These are phyloP conservation scores for Globicephala melas DNA, from an alignment of 2,113 vertebrate genomes.

Conservation along the genomic window DNA sequence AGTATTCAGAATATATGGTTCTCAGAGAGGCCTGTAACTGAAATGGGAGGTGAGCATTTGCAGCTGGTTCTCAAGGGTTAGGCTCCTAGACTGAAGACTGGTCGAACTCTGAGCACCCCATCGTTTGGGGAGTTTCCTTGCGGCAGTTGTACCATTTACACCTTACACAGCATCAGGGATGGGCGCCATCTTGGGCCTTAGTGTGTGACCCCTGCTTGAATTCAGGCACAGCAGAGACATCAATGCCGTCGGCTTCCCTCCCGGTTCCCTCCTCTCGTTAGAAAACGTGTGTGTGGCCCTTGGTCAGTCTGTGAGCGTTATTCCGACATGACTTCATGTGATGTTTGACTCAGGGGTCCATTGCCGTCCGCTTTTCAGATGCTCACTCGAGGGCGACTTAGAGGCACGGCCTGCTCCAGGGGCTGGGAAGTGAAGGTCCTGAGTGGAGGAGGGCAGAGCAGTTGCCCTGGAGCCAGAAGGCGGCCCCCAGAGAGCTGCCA, in stretches of 20 bases:
- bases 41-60: rapidly evolving
- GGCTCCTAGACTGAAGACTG: conserved; percentile 16
- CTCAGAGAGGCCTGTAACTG: not conserved
- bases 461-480: not conserved
- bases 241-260: not conserved
- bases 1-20: rapidly evolving
- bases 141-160: conserved; percentile 45
- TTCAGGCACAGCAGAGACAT: not conserved
- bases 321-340: conserved; percentile 11
- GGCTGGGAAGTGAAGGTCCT: not conserved
- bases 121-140: conserved; percentile 39
- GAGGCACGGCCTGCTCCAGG: not conserved
- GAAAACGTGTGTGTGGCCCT: not conserved
- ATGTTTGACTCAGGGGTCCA: conserved; percentile 9
- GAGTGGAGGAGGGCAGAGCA: not conserved
- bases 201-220: not conserved
- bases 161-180: not conserved
- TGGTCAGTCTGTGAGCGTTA: conserved; percentile 33
- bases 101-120: conserved; percentile 55
- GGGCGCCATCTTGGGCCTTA: not conserved
- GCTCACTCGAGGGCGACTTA: not conserved
- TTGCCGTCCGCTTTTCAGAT: conserved; percentile 22
- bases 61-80: conserved; percentile 46
- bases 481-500: no score
- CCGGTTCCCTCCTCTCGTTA: not conserved